Percentiles rank a stretch among this genome's conserved stretches.
Evolutionary conservation across 2,797 vertebrate genomes (phyloP).

Genomic region (Esox lucius): DNA sequence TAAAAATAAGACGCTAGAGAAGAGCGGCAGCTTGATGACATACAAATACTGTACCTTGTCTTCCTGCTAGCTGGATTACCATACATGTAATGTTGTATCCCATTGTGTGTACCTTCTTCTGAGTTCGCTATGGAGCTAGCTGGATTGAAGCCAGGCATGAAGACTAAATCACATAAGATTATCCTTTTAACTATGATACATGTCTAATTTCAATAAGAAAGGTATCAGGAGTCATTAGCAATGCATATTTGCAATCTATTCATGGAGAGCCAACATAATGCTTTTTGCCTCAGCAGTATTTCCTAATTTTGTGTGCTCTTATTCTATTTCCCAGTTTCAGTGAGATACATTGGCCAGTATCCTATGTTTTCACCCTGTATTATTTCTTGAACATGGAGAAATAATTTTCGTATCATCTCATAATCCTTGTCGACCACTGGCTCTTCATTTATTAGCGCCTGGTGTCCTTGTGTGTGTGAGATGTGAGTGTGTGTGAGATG

Average conservation of each 20-base stretch:
- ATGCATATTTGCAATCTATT: slow-evolving; percentile 29
- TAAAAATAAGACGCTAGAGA: too few relatives aligned
- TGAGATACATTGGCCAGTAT: neutral
- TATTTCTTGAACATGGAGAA: neutral
- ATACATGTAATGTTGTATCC: neutral
- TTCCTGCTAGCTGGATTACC: neutral
- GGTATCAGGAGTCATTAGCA: slow-evolving; percentile 56
- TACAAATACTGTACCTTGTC: neutral
- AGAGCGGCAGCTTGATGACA: too few relatives aligned
- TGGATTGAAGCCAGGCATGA: slow-evolving; percentile 7
- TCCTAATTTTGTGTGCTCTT: neutral
- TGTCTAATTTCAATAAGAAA: slow-evolving; percentile 61
- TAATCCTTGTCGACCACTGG: slow-evolving; percentile 36
- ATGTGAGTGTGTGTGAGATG: slow-evolving; percentile 12
- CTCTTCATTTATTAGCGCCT: slow-evolving; percentile 48
- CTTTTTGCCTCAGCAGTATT: slow-evolving; percentile 29
- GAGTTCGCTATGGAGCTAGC: neutral
- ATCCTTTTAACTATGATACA: slow-evolving; percentile 33
- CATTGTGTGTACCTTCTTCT: neutral
- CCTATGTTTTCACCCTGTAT: neutral
- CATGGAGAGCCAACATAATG: slow-evolving; percentile 33
- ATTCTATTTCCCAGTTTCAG: neutral
- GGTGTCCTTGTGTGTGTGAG: slow-evolving; percentile 21
- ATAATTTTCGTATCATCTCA: slow-evolving; percentile 3
- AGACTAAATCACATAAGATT: slow-evolving; percentile 43